phyloP scores from a whole-genome alignment of 2,888 invertebrate genomes.

The Aspidiotus rigidus region DNA sequence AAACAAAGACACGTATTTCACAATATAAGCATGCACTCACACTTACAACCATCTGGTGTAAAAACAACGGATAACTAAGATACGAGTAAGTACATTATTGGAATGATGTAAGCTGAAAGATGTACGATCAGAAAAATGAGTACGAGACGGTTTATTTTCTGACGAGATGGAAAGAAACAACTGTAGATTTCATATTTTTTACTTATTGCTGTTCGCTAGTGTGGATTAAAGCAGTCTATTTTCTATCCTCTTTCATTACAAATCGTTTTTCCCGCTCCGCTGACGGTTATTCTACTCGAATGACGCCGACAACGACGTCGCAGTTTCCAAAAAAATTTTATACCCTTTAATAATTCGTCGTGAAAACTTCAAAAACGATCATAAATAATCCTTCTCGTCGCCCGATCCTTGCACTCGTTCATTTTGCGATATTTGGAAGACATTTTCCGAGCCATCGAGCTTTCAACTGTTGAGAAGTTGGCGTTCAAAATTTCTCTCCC shows the following conservation, averaged over 20 bases:
- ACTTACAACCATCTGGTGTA: no score
- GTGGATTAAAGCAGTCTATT: slow-evolving; percentile 7
- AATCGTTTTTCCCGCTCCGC: slow-evolving; percentile 25
- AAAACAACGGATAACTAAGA: no score
- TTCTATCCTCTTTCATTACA: slow-evolving; percentile 30
- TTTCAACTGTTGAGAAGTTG: slow-evolving; percentile 5
- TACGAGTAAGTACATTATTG: no score
- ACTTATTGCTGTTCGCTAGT: not conserved
- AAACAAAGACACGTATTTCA: no score
- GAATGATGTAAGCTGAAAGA: no score
- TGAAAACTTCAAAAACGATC: slow-evolving; percentile 33
- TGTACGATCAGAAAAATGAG: no score
- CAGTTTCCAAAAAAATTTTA: slow-evolving; percentile 32
- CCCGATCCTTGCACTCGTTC: slow-evolving; percentile 14
- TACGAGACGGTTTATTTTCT: slow-evolving; percentile 18
- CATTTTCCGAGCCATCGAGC: slow-evolving; percentile 32
- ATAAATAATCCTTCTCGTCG: slow-evolving; percentile 24
- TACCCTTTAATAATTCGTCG: slow-evolving; percentile 33
- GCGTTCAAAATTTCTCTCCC: slow-evolving; percentile 23
- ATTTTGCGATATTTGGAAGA: slow-evolving; percentile 32
- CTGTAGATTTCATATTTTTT: slow-evolving; percentile 17
- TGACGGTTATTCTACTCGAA: slow-evolving; percentile 32
- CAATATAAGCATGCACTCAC: no score
- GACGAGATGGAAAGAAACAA: slow-evolving; percentile 17
- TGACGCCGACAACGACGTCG: slow-evolving; percentile 29